Percentiles rank a stretch among this genome's conserved stretches.
phyloP scores from a whole-genome alignment of 2,888 invertebrate species.

The Euzetes globulus region DNA sequence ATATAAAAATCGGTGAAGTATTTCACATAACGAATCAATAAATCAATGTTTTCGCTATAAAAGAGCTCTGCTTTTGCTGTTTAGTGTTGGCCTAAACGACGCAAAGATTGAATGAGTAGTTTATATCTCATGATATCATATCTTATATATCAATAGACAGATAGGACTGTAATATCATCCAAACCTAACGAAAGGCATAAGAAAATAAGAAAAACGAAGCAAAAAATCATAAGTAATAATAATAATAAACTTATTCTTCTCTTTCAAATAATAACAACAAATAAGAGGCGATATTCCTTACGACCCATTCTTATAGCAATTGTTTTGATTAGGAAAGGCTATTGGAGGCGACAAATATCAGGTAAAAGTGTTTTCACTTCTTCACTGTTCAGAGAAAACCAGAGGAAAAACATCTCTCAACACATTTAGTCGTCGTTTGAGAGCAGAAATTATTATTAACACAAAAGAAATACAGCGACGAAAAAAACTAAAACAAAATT shows the following conservation, averaged over 20 bases:
- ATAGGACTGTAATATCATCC: not conserved
- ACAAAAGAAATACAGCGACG: not conserved
- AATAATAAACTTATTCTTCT: not conserved
- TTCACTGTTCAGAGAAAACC: not conserved
- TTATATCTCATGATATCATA: not conserved
- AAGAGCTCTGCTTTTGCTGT: not conserved
- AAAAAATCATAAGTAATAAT: not conserved
- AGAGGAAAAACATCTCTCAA: not conserved
- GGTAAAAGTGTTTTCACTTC: not conserved
- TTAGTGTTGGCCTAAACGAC: not conserved
- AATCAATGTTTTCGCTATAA: constrained; percentile 9
- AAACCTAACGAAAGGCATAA: not conserved
- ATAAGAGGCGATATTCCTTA: not conserved
- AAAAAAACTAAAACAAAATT: not conserved
- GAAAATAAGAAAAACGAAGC: not conserved
- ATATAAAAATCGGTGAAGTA: not conserved
- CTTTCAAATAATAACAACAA: not conserved
- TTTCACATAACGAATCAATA: not conserved
- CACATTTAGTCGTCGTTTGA: not conserved
- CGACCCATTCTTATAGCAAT: not conserved
- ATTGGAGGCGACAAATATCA: not conserved
- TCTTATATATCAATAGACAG: not conserved
- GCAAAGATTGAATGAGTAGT: not conserved
- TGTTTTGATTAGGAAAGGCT: not conserved
- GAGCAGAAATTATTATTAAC: not conserved